These are phyloP conservation scores for Phrynosoma platyrhinos DNA, from an alignment of 2,113 vertebrate species.

Conservation along the genomic window DNA sequence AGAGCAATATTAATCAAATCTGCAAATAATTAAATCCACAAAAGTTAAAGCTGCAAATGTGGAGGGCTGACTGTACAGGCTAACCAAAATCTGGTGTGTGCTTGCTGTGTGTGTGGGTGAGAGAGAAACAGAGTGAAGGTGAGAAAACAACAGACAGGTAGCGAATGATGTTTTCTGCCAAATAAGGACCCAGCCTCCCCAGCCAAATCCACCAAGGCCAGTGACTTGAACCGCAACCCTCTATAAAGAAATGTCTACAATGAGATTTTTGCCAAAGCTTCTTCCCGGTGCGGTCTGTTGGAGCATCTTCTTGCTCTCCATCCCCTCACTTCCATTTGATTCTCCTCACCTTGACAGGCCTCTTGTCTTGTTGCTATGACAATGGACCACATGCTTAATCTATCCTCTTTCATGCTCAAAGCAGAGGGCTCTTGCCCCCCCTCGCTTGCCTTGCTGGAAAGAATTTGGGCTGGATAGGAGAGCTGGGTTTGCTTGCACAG, in stretches of 20 bases:
- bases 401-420: neutral
- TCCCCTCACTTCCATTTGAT: conserved; percentile 3
- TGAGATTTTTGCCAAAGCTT: neutral
- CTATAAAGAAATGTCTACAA: neutral
- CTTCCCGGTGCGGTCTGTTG: neutral
- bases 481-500: neutral
- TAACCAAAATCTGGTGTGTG: neutral
- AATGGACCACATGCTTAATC: conserved; percentile 44
- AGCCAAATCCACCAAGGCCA: neutral
- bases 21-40: too few relatives aligned
- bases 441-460: neutral
- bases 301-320: conserved; percentile 29
- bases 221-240: neutral
- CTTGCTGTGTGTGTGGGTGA: neutral
- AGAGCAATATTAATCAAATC: too few relatives aligned
- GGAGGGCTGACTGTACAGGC: neutral
- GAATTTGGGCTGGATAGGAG: neutral
- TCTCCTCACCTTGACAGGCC: conserved; percentile 46
- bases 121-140: neutral
- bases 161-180: neutral
- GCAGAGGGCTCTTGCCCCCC: neutral
- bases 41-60: too few relatives aligned
- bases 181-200: neutral
- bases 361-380: conserved; percentile 68
- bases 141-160: neutral